These are phyloP conservation scores for Pristis pectinata DNA, from an alignment of 2,797 vertebrate genomes.

Conservation along the genomic window DNA sequence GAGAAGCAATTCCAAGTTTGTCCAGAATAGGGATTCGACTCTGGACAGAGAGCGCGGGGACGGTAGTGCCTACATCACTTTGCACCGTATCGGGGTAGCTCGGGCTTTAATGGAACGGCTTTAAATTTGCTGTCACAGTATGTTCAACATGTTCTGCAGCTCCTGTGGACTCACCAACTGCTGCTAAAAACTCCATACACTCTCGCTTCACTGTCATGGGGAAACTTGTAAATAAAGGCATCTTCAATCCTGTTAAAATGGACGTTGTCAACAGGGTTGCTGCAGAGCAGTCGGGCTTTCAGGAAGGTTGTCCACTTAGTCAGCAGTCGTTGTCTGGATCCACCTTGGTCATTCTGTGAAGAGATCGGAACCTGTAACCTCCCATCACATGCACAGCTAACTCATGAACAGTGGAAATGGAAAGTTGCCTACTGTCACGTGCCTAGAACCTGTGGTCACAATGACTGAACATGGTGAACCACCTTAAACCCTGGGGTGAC, in stretches of 20 bases:
- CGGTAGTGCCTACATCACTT: not conserved
- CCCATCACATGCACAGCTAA: not conserved
- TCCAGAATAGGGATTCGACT: too few species aligned
- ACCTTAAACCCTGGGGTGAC: not conserved
- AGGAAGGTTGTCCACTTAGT: constrained; percentile 59
- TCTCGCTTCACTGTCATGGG: constrained; percentile 45
- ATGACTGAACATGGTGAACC: not conserved
- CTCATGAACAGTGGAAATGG: not conserved
- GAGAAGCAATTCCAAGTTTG: not conserved
- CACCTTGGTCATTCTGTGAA: constrained; percentile 45
- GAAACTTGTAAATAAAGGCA: constrained; percentile 44
- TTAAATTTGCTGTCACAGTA: not conserved
- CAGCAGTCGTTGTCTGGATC: constrained; percentile 52
- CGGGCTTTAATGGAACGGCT: not conserved
- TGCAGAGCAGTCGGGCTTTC: constrained; percentile 57
- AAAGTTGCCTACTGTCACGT: too few species aligned
- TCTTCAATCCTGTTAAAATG: constrained; percentile 56
- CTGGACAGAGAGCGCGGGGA: too few species aligned
- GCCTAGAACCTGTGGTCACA: too few species aligned
- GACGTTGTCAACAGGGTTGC: constrained; percentile 39
- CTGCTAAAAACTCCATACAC: constrained; percentile 64
- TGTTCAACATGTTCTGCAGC: not conserved
- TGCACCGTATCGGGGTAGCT: not conserved
- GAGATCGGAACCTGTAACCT: not conserved
- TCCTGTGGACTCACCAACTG: constrained; percentile 51